phyloP scores from a whole-genome alignment of 2,888 invertebrate species.

The Furcula furcula region DNA sequence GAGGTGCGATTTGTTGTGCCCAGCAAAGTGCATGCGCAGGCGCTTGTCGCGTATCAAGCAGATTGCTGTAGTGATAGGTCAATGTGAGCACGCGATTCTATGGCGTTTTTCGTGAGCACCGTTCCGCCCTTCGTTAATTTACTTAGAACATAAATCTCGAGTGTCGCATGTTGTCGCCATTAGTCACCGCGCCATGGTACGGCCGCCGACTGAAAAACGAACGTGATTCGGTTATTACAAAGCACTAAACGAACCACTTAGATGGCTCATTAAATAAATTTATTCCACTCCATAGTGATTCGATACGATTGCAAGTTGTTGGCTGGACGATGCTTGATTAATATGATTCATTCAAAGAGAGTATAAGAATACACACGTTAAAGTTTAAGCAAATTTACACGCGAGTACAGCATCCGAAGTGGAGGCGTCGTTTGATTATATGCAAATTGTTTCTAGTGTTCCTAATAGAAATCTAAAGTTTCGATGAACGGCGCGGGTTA shows the following conservation, averaged over 20 bases:
- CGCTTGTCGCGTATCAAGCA: constrained; percentile 49
- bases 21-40: constrained; percentile 47
- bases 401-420: constrained; percentile 7
- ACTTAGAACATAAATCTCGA: constrained; percentile 52
- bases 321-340: constrained; percentile 54
- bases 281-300: constrained; percentile 64
- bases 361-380: constrained; percentile 35
- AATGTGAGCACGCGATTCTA: constrained; percentile 46
- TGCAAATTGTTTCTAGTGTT: constrained; percentile 46
- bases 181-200: constrained; percentile 58
- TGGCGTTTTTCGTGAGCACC: constrained; percentile 36
- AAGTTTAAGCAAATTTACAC: constrained; percentile 14
- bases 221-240: constrained; percentile 72
- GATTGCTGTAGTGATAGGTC: constrained; percentile 54
- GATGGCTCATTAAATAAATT: constrained; percentile 70
- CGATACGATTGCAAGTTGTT: constrained; percentile 65
- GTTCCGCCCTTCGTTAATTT: constrained; percentile 61
- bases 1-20: constrained; percentile 61
- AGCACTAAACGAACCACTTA: constrained; percentile 63
- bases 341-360: constrained; percentile 39
- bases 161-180: constrained; percentile 51
- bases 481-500: constrained; percentile 39
- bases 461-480: constrained; percentile 52
- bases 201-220: constrained; percentile 59
- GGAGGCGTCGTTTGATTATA: constrained; percentile 45